These are phyloP conservation scores for Camponotus fellah DNA, from an alignment of 2,888 invertebrate genomes.

Conservation along the genomic window DNA sequence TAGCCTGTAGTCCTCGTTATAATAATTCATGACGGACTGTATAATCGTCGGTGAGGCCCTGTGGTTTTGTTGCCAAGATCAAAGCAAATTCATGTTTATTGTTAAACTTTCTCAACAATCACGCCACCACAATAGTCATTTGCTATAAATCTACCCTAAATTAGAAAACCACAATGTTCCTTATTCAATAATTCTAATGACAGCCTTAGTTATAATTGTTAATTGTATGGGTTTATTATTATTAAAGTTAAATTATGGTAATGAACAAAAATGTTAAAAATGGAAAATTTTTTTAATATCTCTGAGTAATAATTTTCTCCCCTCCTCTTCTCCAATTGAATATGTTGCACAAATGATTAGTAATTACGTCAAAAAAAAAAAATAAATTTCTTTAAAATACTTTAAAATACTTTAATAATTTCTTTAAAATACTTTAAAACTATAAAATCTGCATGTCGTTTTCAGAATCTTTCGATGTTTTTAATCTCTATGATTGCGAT, in stretches of 20 bases:
- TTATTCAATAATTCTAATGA: conserved; percentile 12
- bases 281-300: not conserved
- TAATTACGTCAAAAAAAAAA: not conserved
- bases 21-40: conserved; percentile 16
- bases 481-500: not conserved
- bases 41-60: conserved; percentile 32
- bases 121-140: not conserved
- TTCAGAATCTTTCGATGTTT: not conserved
- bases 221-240: not conserved
- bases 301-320: not conserved
- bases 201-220: not conserved
- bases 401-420: no score
- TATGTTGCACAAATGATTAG: not conserved
- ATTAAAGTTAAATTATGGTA: not conserved
- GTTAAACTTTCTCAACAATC: conserved; percentile 9
- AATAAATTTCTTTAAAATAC: conserved; percentile 12
- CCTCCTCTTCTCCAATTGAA: not conserved
- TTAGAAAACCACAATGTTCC: conserved; percentile 1
- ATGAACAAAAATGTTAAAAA: not conserved
- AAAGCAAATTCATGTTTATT: conserved; percentile 37
- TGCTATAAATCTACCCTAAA: conserved; percentile 18
- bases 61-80: conserved; percentile 45
- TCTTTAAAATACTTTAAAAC: no score
- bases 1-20: conserved; percentile 17
- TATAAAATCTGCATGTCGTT: not conserved